A percentile compares a stretch with the other conserved stretches of the same genome.
phyloP scores from a whole-genome alignment of 2,797 vertebrate species.

The Clarias pachynema region DNA sequence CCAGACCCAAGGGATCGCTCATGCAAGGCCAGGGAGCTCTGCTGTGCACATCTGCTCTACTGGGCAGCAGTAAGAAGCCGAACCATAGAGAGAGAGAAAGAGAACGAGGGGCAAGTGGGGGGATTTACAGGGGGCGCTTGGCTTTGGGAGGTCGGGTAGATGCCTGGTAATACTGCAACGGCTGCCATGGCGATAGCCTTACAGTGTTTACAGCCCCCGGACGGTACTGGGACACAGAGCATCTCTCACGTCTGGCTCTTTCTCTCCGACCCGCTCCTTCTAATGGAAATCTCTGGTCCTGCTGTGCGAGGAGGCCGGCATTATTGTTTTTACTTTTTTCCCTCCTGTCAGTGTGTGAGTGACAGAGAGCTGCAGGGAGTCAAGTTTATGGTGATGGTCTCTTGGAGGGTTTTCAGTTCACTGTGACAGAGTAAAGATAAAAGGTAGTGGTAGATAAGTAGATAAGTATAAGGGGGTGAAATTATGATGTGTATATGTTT shows the following conservation, averaged over 20 bases:
- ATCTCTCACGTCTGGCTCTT: slow-evolving; percentile 34
- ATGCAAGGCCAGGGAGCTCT: slow-evolving; percentile 68
- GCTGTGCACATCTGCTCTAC: slow-evolving; percentile 77
- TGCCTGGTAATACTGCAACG: slow-evolving; percentile 70
- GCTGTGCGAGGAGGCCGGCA: slow-evolving; percentile 54
- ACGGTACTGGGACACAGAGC: slow-evolving; percentile 59
- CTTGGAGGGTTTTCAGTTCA: slow-evolving; percentile 46
- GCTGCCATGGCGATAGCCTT: slow-evolving; percentile 78
- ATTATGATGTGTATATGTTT: background rate
- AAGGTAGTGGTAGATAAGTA: background rate
- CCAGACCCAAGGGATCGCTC: slow-evolving; percentile 66
- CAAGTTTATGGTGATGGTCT: slow-evolving; percentile 40
- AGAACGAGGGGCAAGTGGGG: slow-evolving; percentile 61
- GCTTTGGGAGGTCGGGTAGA: slow-evolving; percentile 64
- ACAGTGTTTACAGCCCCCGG: slow-evolving; percentile 77
- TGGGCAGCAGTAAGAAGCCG: slow-evolving; percentile 63
- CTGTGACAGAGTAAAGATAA: slow-evolving; percentile 32
- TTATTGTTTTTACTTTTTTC: slow-evolving; percentile 62
- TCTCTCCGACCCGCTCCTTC: slow-evolving; percentile 72
- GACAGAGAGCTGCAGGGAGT: slow-evolving; percentile 34
- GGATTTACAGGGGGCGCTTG: slow-evolving; percentile 61
- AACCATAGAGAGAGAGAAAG: slow-evolving; percentile 28
- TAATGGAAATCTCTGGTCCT: slow-evolving; percentile 76
- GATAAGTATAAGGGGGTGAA: background rate
- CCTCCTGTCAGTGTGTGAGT: slow-evolving; percentile 41